Base-by-base conservation (phyloP, 2,113 vertebrate genomes). In the Pelodiscus sinensis region DNA sequence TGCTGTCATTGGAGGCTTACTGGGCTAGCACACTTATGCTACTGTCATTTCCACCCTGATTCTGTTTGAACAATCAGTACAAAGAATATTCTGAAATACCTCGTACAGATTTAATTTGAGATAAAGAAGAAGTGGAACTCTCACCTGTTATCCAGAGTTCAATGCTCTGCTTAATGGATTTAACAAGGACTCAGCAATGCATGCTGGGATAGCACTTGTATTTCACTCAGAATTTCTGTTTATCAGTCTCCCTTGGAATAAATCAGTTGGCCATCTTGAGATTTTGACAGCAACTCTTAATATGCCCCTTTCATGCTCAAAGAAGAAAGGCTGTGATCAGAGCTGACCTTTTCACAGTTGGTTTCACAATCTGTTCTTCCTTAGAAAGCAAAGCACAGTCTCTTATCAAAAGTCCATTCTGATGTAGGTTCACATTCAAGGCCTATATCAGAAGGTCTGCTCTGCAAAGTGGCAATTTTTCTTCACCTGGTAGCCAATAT, bases 91-190 rank as follows among this genome's bases (percentile, higher is more conserved):
- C 52, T 75, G 19, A 92, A 81, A 75, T 81, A 73, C 8, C 1
- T 8, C 44, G 22, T 13, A 12, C 8, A 84, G 24, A n/a, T 68
- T 13, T 79, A 87, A 51, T 92, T 84, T 60, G 22, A 51, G 29
- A 92, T 35, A 89, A 87, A 91, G 54, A 90, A 80, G 12, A 89
- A 86, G 86, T 31, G 83, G 7, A 92, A 68, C 0, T 4, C 31
- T 8, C 19, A 84, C 50, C 13, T 25, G 2, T 57, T 86, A 94
- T 10, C 38, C 78, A 52, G 1, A 79, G 3, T 13, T 94, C 21
- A 86, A 6, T 22, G 57, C 38, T 85, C 56, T 79, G 7, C 8
- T 44, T 44, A 4, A 35, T 8, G 38, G 9, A 0, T 79, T 92
- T 87, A 62, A 71, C 31, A 87, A 56, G 85, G 73, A 55, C 6